Evolutionary conservation across 1,140 invertebrate species (phyloP), one percentile per base, ranked within the genome.

Genomic region (Scaptomyza hsui): DNA sequence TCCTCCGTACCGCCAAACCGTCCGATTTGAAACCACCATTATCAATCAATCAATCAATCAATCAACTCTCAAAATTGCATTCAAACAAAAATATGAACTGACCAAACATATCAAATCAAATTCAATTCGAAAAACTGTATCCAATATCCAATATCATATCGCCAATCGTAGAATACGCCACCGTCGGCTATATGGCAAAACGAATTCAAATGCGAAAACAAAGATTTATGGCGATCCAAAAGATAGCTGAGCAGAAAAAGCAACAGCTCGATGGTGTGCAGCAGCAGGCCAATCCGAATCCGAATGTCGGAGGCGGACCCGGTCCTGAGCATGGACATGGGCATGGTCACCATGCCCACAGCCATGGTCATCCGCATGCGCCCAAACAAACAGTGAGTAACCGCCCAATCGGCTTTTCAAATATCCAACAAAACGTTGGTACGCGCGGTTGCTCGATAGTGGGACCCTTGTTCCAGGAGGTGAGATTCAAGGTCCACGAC

Each of bases 171-270:
- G 97, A 98, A 93, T 98, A 98, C 91, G 97, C 97, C 60, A 97
- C 97, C 52, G 97, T 98, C 67, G 97, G 97, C 74, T 98, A 98
- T 92, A 97, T 98, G 95, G 97, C 97, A 67, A 98, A 98, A 93
- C 93, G 97, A 92, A 98, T 98, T 92, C 96, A 97, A 92, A 98
- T 98, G 97, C 93, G 97, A 81, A 98, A 97, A 93, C 97, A 97
- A 92, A 94, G 97, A 74, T 96, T 96, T 91, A 93, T 96, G 89
- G 95, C 95, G 55, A 95, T 97, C 71, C 96, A 97, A 91, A 98
- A 98, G 92, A 95, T 98, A 92, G 96, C 96, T 68, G 96, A 97
- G 78, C 96, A 97, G 92, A 97, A 97, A 93, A 97, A 97, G 92
- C 94, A 95, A 63, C 94, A 94, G 78, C 93, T 95, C 62, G 95